Evolutionary conservation across 2,797 vertebrate genomes (phyloP).

Genomic region (Catostomus latipinnis): DNA sequence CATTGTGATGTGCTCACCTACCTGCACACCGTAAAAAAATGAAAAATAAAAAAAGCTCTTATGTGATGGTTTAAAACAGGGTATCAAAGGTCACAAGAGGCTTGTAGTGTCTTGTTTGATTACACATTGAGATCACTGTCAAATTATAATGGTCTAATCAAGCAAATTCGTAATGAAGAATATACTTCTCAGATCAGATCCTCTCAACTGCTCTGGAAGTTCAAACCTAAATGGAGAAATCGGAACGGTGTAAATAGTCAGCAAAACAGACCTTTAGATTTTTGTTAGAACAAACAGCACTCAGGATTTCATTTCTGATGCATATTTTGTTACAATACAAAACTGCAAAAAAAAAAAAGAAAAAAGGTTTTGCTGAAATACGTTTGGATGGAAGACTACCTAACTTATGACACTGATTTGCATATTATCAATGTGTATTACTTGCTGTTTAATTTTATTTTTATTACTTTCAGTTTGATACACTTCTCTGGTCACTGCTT

Average conservation of each 20-base stretch:
- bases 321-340: constrained; percentile 72
- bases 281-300: constrained; percentile 89
- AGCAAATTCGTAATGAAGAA: constrained; percentile 84
- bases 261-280: too few species aligned
- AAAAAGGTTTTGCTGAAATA: constrained; percentile 69
- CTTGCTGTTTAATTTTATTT: constrained; percentile 38
- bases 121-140: constrained; percentile 84
- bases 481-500: constrained; percentile 35
- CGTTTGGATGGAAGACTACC: constrained; percentile 77
- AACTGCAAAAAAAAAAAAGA: constrained; percentile 60
- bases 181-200: constrained; percentile 86
- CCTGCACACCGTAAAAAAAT: constrained; percentile 68
- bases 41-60: constrained; percentile 70
- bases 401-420: constrained; percentile 77
- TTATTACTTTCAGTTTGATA: constrained; percentile 67
- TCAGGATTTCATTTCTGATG: constrained; percentile 80
- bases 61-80: constrained; percentile 88
- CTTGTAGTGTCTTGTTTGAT: constrained; percentile 81
- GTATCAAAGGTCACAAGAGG: constrained; percentile 87
- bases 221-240: constrained; percentile 65
- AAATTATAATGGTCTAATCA: constrained; percentile 88
- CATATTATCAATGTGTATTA: constrained; percentile 78
- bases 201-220: constrained; percentile 66
- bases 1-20: constrained; percentile 69
- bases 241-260: too few species aligned